Evolutionary conservation across 2,888 invertebrate species (phyloP).

Genomic region (Sesia apiformis): DNA sequence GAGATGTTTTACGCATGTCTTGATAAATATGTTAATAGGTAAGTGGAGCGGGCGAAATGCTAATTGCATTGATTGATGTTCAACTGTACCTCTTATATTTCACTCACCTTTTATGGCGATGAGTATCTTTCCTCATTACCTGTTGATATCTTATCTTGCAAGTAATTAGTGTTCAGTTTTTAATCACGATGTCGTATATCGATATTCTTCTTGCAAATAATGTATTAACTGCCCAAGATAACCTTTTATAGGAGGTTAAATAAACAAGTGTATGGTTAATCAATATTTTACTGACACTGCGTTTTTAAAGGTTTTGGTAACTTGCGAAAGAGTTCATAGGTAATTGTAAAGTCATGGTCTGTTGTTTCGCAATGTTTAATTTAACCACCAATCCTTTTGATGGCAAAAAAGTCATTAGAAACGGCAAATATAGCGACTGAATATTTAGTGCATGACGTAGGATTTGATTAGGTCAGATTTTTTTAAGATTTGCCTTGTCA

Average conservation of each 20-base stretch:
- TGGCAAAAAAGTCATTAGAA: background rate
- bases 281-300: background rate
- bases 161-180: background rate
- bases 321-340: background rate
- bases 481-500: background rate
- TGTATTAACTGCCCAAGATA: background rate
- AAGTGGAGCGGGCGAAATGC: conserved; percentile 37
- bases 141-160: background rate
- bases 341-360: background rate
- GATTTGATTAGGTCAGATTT: background rate
- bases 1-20: conserved; percentile 40
- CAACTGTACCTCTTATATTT: conserved; percentile 14
- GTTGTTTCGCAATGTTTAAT: background rate
- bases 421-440: background rate
- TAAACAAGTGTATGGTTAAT: background rate
- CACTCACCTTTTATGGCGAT: background rate
- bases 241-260: background rate
- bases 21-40: conserved; percentile 41
- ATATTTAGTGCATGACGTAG: background rate
- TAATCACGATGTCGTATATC: background rate
- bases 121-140: background rate
- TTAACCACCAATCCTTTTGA: background rate
- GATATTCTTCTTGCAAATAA: background rate
- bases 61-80: conserved; percentile 58
- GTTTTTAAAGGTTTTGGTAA: background rate